phyloP scores from a whole-genome alignment of 2,888 invertebrate species.

The Deilephila porcellus region DNA sequence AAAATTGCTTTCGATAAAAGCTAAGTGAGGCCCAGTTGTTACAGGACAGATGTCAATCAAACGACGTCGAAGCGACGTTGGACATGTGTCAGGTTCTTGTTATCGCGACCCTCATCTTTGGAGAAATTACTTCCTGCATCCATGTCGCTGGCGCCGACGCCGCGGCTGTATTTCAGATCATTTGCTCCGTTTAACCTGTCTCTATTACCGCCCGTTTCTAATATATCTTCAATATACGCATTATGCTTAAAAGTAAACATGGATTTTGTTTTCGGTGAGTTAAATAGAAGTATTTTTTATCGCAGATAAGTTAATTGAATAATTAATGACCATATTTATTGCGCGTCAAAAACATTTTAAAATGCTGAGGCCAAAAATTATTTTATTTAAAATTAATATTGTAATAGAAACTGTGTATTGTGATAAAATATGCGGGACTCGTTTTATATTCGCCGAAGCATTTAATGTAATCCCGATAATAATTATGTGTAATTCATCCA shows the following conservation, averaged over 20 bases:
- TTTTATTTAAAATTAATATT: too few relatives aligned
- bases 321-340: too few relatives aligned
- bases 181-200: constrained; percentile 52
- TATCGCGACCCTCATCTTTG: constrained; percentile 74
- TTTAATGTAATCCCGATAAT: too few relatives aligned
- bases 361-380: too few relatives aligned
- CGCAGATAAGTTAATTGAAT: too few relatives aligned
- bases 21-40: constrained; percentile 40
- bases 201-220: constrained; percentile 49
- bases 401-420: too few relatives aligned
- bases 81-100: constrained; percentile 71
- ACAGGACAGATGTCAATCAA: constrained; percentile 67
- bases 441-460: too few relatives aligned
- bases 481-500: too few relatives aligned
- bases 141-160: constrained; percentile 59
- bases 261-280: background rate
- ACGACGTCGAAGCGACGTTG: constrained; percentile 55
- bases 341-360: too few relatives aligned
- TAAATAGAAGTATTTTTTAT: too few relatives aligned
- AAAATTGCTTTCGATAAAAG: constrained; percentile 46
- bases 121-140: constrained; percentile 71
- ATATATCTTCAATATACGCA: constrained; percentile 24
- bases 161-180: constrained; percentile 53
- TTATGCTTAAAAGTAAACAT: background rate
- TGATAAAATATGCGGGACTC: too few relatives aligned